These are phyloP conservation scores for Miichthys miiuy DNA, from an alignment of 2,797 vertebrate species.

Conservation along the genomic window DNA sequence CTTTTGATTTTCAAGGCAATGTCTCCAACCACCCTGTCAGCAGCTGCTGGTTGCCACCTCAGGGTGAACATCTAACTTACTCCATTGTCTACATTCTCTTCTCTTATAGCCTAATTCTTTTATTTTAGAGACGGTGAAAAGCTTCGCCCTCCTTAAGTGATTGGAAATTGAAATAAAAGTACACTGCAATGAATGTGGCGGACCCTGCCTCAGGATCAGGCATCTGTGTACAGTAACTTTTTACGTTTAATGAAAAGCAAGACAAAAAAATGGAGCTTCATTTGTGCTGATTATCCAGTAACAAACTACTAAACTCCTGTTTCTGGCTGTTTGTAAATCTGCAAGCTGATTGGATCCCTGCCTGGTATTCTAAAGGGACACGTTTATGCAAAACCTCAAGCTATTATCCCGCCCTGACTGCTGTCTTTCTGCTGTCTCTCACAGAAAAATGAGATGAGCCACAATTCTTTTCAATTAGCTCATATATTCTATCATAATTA, in stretches of 20 bases:
- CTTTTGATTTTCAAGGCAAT: background rate
- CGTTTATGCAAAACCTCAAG: background rate
- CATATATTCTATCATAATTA: background rate
- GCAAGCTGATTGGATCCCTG: background rate
- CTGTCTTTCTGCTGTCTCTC: background rate
- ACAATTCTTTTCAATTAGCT: background rate
- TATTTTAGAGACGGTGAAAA: background rate
- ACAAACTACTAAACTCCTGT: background rate
- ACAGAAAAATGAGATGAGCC: background rate
- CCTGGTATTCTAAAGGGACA: background rate
- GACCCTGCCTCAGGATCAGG: background rate
- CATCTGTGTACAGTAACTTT: no score
- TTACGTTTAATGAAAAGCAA: background rate
- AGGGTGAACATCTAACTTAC: background rate
- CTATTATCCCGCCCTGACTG: background rate
- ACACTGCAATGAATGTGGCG: background rate
- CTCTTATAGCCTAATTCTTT: background rate
- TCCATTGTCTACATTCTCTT: background rate
- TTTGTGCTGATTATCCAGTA: background rate
- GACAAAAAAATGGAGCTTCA: background rate
- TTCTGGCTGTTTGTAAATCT: no score
- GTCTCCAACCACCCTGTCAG: background rate
- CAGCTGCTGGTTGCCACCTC: background rate
- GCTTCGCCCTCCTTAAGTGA: background rate
- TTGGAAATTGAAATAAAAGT: background rate